A percentile compares a stretch with the other conserved stretches of the same genome.
Evolutionary conservation across 2,113 vertebrate species (phyloP).

Genomic region (Pseudolaguvia tuberculata): DNA sequence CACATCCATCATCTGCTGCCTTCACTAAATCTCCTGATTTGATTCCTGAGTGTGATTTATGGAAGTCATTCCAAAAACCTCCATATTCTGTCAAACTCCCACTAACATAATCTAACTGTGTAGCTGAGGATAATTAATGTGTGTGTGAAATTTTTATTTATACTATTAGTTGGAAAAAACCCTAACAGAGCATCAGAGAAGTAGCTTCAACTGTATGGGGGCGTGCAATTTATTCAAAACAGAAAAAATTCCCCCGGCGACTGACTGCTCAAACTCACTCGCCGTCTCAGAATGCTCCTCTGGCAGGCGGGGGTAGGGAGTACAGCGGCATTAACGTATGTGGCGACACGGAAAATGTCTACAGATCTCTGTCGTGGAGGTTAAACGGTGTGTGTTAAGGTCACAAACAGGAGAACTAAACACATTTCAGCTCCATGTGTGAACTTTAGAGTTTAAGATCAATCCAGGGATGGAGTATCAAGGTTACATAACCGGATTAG

Average conservation of each 20-base stretch:
- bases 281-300: slow-evolving; percentile 15
- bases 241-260: slow-evolving; percentile 50
- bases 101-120: background rate
- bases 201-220: slow-evolving; percentile 61
- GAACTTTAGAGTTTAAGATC: background rate
- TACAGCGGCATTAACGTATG: background rate
- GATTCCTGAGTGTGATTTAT: slow-evolving; percentile 12
- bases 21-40: background rate
- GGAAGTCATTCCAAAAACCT: background rate
- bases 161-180: slow-evolving; percentile 26
- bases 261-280: slow-evolving; percentile 60
- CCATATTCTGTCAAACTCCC: slow-evolving; percentile 1
- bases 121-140: background rate
- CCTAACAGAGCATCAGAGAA: slow-evolving; percentile 64
- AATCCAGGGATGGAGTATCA: background rate
- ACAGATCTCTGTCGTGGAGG: background rate
- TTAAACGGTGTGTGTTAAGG: background rate
- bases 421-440: too few relatives aligned
- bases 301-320: slow-evolving; percentile 6
- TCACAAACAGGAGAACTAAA: background rate
- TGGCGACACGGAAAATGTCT: background rate
- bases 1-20: background rate
- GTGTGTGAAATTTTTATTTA: background rate
- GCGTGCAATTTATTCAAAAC: slow-evolving; percentile 65
- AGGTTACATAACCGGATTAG: background rate